Evolutionary conservation across 2,888 invertebrate genomes (phyloP).

Genomic region (Cantharis rufa): DNA sequence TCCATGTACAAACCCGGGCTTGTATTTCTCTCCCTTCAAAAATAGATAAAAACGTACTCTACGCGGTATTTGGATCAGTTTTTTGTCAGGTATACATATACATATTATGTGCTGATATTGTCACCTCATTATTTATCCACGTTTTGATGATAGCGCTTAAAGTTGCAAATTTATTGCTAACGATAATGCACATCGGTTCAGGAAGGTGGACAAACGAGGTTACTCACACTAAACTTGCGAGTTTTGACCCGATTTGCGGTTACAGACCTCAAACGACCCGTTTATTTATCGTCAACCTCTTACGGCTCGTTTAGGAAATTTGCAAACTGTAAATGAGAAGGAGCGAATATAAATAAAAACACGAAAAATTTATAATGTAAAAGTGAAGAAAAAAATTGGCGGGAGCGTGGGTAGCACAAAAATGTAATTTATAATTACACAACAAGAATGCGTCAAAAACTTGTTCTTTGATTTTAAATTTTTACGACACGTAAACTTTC

Average conservation of each 20-base stretch:
- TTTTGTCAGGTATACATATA: neutral
- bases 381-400: neutral
- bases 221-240: conserved; percentile 28
- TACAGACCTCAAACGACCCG: conserved; percentile 29
- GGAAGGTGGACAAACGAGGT: conserved; percentile 24
- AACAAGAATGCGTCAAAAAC: neutral
- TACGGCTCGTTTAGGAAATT: neutral
- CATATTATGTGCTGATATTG: neutral
- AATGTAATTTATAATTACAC: neutral
- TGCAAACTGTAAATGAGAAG: neutral
- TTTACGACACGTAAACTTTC: neutral
- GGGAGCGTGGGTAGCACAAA: neutral
- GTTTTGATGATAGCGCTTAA: neutral
- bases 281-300: conserved; percentile 22
- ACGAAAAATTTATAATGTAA: neutral
- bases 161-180: neutral
- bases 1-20: too few relatives aligned
- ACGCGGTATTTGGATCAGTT: too few relatives aligned
- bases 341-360: neutral
- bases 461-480: neutral
- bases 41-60: too few relatives aligned
- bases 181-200: neutral
- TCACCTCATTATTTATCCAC: neutral
- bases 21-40: too few relatives aligned
- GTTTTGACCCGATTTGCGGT: conserved; percentile 31